phyloP scores from a whole-genome alignment of 2,113 vertebrate species.

The Laticauda laticaudata region DNA sequence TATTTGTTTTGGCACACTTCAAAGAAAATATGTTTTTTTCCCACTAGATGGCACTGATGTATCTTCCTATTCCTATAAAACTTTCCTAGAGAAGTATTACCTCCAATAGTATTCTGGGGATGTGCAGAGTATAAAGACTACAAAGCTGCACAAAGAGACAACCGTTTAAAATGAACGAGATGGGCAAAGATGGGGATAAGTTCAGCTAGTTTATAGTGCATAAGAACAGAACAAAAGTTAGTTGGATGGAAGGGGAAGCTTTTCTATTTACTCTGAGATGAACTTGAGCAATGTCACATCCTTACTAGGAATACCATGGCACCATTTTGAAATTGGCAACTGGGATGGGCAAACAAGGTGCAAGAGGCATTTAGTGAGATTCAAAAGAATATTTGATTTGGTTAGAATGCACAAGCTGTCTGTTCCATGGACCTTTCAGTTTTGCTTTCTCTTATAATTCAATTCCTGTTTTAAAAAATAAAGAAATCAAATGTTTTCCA shows the following conservation, averaged over 20 bases:
- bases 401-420: background rate
- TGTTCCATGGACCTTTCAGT: background rate
- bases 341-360: background rate
- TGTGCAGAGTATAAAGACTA: conserved; percentile 8
- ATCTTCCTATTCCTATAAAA: background rate
- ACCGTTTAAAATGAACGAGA: background rate
- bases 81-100: background rate
- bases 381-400: background rate
- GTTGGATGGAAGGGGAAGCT: background rate
- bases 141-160: background rate
- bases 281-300: background rate
- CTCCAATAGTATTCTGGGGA: background rate
- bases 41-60: conserved; percentile 26
- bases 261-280: background rate
- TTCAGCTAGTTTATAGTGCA: background rate
- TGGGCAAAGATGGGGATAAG: no score
- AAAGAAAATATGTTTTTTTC: background rate
- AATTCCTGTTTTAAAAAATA: background rate
- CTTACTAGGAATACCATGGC: background rate
- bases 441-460: background rate
- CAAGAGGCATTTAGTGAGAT: background rate
- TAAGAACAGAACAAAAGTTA: background rate
- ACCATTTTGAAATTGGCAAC: background rate
- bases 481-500: background rate
- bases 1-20: background rate